phyloP scores from a whole-genome alignment of 35 echinoderm and acorn worm genomes.

The Chiridota heheva region DNA sequence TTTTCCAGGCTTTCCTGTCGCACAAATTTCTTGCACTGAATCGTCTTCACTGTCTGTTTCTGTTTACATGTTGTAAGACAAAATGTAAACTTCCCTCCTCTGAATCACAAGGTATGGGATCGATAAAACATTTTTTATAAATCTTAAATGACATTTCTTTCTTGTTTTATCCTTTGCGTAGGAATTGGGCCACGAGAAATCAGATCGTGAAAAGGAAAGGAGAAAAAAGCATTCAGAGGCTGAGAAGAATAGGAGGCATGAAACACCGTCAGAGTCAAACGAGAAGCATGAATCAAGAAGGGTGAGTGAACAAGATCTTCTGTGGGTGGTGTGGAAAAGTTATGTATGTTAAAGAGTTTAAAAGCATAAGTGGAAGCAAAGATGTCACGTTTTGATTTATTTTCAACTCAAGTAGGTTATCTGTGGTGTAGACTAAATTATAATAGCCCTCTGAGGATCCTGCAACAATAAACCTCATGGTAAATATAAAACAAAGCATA shows the following conservation, averaged over 20 bases:
- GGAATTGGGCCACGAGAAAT: conserved; percentile 62
- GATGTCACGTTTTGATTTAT: neutral
- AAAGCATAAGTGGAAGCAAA: neutral
- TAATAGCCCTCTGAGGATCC: too few species aligned
- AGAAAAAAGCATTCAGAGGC: conserved; percentile 76
- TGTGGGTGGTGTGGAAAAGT: neutral
- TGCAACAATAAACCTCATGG: too few species aligned
- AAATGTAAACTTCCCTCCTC: neutral
- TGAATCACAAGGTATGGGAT: neutral
- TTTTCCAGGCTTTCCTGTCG: too few species aligned
- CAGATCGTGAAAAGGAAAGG: conserved; percentile 62
- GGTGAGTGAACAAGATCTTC: neutral
- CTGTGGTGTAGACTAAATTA: too few species aligned
- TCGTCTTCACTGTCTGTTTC: neutral
- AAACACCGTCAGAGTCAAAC: conserved; percentile 35
- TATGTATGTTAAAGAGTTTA: neutral
- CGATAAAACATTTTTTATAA: neutral
- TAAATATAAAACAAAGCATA: too few species aligned
- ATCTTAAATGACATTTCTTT: neutral
- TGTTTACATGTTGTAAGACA: neutral
- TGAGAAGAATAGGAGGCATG: conserved; percentile 55
- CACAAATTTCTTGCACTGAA: too few species aligned
- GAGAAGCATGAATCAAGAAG: conserved; percentile 38
- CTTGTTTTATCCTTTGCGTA: neutral
- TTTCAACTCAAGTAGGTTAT: too few species aligned